Base-by-base conservation (phyloP, 2,888 invertebrate species). In the Orthosia gracilis region DNA sequence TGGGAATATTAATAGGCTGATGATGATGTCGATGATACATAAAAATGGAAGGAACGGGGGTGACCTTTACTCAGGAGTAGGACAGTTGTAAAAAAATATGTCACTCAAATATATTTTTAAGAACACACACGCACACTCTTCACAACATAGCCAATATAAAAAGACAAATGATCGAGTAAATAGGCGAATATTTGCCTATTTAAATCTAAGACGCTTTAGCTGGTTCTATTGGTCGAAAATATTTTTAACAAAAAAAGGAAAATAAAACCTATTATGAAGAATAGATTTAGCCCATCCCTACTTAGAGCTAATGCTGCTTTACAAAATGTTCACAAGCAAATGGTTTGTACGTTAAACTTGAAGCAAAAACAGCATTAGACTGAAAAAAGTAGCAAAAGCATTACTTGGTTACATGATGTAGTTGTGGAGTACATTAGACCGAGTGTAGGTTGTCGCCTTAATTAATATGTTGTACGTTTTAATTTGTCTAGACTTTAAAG, bases 221-320 rank as follows among this genome's bases (percentile, higher is more conserved):
- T 40, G 40, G 40, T 40, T 9, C 31, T 31, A 31, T 31, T 31
- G 5, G 31, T 7, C 40, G 9, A 9, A 40, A 40, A 7, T 40
- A 40, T 40, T 40, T 18, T 5, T 18, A 26, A 31, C 1, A n/a
- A 15, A 1, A n/a, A 11, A 15, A 1, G 11, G 4, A 13, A 17
- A 55, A 58, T 13, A n/a, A 12, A 1, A 21, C 13, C 40, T 31
- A 3, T 7, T 49, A 58, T n/a, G n/a, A n/a, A n/a, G 12, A 1
- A 18, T 3, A 0, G 0, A 12, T 2, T 65, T 40, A 9, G 26
- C 18, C 11, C 67, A 76, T 7, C 74, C 76, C 76, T 92, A 91
- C 92, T 92, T 87, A 91, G 86, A 90, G 92, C 92, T 94, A 94
- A 94, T 94, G 92, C 91, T 90, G 91, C 91, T 89, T 92, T 90